Evolutionary conservation across 2,113 vertebrate genomes (phyloP).

Genomic region (Raja brachyura): DNA sequence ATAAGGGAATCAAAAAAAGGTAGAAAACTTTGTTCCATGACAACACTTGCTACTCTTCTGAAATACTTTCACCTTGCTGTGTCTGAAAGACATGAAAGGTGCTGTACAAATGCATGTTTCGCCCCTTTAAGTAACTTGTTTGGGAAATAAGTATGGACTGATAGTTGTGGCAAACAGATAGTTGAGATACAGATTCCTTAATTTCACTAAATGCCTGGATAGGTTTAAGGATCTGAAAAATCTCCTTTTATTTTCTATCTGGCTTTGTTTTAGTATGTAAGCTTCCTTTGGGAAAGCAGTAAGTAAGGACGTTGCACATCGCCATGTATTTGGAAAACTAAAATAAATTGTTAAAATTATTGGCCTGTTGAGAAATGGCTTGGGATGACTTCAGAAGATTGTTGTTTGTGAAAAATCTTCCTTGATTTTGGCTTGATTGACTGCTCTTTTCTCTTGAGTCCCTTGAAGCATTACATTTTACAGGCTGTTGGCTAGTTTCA

Average conservation of each 20-base stretch:
- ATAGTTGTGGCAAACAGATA: not conserved
- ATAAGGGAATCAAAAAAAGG: not conserved
- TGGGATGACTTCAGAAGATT: not conserved
- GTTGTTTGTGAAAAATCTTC: not conserved
- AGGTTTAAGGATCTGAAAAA: not conserved
- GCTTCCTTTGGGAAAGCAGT: not conserved
- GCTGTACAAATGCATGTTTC: no score
- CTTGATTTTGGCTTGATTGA: not conserved
- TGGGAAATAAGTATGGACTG: no score
- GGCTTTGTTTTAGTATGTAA: not conserved
- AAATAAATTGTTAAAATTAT: not conserved
- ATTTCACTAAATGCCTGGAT: not conserved
- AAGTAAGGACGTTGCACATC: not conserved
- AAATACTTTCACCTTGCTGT: no score
- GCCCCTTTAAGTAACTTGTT: no score
- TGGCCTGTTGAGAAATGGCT: not conserved
- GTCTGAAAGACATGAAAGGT: no score
- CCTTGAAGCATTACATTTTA: not conserved
- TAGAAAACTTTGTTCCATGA: not conserved
- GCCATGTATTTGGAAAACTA: not conserved
- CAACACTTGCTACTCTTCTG: no score
- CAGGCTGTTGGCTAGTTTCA: not conserved
- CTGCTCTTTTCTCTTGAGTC: not conserved
- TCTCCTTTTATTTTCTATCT: not conserved
- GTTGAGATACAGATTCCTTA: not conserved